Evolutionary conservation across 2,888 invertebrate species (phyloP), one percentile per base, ranked within the genome.

Genomic region (Caenorhabditis virilis): DNA sequence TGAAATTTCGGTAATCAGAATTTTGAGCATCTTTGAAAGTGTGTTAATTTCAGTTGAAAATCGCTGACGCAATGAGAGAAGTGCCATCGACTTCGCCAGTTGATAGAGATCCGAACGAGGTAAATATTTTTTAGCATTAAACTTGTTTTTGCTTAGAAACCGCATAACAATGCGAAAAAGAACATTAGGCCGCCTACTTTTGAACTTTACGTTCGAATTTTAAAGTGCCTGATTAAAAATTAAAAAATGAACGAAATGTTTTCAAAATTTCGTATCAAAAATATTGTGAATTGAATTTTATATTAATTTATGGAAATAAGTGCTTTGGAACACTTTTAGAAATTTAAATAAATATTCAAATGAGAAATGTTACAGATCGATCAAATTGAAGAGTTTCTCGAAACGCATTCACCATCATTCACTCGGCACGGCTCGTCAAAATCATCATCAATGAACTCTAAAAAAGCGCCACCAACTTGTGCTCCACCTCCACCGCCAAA

Each of bases 1-100:
- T 20, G 48, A 48, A 9, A 35, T 35, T 35, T 11, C 48, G 36
- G 47, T 47, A 30, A 41, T 6, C 11, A 20, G 30, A 27, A 18
- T 27, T 33, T 36, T 13, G 9, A n/a, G 2, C 9, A 26, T 26
- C 3, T 22, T 23, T 35, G n/a, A n/a, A n/a, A 22, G 6, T 26
- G 49, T 38, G 22, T 18, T 49, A 5, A 49, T 20, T 49, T 7
- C 18, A 39, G 20, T 11, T 23, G 42, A 42, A 23, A 42, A 74
- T 78, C 42, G 75, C 74, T 16, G 78, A 78, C 20, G 78, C 78
- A 0, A 72, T 76, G 66, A 48, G 56, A 11, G 74, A 74, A 23
- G 43, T 63, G 9, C 6, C 39, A n/a, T 26, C 26, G 9, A 23
- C 38, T 25, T 15, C 6, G n/a, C 48, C 38, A 18, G 22, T 16